A percentile compares a stretch with the other conserved stretches of the same genome.
Evolutionary conservation across 2,888 invertebrate genomes (phyloP).

Genomic region (Cheilosia urbana): DNA sequence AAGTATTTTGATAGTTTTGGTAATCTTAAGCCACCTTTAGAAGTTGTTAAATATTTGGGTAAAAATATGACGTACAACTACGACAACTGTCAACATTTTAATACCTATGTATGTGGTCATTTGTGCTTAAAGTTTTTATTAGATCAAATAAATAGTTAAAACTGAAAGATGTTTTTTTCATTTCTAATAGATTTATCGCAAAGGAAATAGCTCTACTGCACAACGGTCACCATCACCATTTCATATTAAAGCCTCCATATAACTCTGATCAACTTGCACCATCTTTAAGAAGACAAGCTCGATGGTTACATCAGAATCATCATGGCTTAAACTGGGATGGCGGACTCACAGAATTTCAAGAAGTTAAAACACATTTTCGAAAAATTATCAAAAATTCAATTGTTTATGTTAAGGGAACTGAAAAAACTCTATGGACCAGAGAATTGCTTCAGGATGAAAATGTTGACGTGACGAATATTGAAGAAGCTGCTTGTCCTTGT

Average conservation of each 20-base stretch:
- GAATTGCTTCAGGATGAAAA: no score
- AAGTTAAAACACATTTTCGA: not conserved
- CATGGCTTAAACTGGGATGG: constrained; percentile 14
- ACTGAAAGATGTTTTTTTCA: constrained; percentile 9
- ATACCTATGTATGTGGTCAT: constrained; percentile 78
- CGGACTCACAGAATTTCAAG: not conserved
- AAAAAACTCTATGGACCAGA: not conserved
- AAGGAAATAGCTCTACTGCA: no score
- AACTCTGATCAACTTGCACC: no score
- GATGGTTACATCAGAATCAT: constrained; percentile 33
- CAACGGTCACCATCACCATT: no score
- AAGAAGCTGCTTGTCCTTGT: no score
- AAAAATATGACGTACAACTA: constrained; percentile 77
- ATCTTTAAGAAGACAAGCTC: constrained; percentile 14
- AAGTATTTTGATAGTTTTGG: constrained; percentile 82
- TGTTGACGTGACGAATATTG: no score
- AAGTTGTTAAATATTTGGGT: constrained; percentile 78
- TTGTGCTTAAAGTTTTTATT: constrained; percentile 76
- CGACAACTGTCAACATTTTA: constrained; percentile 77
- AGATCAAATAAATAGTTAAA: constrained; percentile 13
- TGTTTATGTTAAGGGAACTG: not conserved
- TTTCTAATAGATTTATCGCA: not conserved
- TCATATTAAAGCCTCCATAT: no score
- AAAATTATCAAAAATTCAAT: not conserved
- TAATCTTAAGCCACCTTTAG: constrained; percentile 79